Percentiles rank a stretch among this genome's conserved stretches.
Conservation (phyloP, 2,113 vertebrate genomes). For the Sitta europaea region DNA sequence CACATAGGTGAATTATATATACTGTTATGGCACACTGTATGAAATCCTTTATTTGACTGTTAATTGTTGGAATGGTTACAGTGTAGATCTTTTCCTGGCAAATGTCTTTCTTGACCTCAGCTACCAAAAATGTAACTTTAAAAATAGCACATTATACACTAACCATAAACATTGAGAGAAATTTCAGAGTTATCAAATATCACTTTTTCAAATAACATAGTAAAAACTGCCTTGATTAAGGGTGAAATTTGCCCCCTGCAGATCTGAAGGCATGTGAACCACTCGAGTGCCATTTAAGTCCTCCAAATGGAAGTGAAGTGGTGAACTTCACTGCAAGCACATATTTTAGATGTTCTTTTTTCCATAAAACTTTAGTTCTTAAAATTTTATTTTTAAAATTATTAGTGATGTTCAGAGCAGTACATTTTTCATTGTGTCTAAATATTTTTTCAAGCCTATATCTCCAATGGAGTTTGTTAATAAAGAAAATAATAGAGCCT, state of each 20-base stretch:
- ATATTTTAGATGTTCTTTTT: constrained; percentile 48
- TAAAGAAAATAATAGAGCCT: constrained; percentile 65
- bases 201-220: neutral
- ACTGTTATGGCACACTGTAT: neutral
- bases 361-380: constrained; percentile 40
- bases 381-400: constrained; percentile 50
- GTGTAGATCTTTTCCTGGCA: neutral
- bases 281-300: neutral
- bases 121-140: neutral
- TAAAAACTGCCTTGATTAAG: constrained; percentile 1
- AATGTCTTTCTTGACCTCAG: neutral
- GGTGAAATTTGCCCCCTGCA: neutral
- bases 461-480: constrained; percentile 64
- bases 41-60: neutral
- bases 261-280: neutral
- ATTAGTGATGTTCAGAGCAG: neutral
- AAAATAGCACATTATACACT: neutral
- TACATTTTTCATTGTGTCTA: constrained; percentile 44
- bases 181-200: neutral
- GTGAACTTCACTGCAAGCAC: neutral
- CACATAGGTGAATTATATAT: neutral
- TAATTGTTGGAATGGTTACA: neutral
- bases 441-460: constrained; percentile 53
- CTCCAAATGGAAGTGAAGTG: constrained; percentile 23
- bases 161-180: neutral